phyloP scores from a whole-genome alignment of 2,797 vertebrate species.

The Anabacerthia variegaticeps region DNA sequence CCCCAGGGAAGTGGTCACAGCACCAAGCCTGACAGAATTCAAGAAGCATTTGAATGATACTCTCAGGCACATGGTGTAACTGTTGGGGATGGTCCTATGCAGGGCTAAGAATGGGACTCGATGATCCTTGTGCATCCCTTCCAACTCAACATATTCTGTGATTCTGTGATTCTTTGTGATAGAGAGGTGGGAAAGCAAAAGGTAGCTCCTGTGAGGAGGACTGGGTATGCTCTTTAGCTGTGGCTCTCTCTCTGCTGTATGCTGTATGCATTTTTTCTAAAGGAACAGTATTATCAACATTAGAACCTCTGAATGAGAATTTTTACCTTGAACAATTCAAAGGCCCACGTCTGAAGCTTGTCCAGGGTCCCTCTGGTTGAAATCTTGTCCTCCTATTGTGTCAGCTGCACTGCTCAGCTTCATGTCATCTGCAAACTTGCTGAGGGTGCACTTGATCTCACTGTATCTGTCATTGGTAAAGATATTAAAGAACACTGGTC shows the following conservation, averaged over 20 bases:
- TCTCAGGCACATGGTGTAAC: not conserved
- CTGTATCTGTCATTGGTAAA: not conserved
- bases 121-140: not conserved
- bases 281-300: no score
- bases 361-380: not conserved
- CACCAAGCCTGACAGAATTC: not conserved
- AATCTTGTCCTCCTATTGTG: not conserved
- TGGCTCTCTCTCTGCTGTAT: no score
- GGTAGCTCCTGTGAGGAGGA: no score
- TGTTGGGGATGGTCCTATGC: not conserved
- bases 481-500: not conserved
- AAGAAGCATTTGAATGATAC: not conserved
- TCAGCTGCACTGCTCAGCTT: not conserved
- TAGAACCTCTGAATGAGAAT: no score
- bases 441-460: not conserved
- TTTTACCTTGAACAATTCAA: no score
- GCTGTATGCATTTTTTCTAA: no score
- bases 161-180: not conserved
- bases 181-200: no score
- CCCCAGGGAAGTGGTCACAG: not conserved
- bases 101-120: not conserved
- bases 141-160: not conserved
- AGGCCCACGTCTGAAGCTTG: not conserved
- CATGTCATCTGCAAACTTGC: not conserved
- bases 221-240: no score